Base-by-base conservation (phyloP, 2,113 vertebrate genomes). In the Syrrhaptes paradoxus region DNA sequence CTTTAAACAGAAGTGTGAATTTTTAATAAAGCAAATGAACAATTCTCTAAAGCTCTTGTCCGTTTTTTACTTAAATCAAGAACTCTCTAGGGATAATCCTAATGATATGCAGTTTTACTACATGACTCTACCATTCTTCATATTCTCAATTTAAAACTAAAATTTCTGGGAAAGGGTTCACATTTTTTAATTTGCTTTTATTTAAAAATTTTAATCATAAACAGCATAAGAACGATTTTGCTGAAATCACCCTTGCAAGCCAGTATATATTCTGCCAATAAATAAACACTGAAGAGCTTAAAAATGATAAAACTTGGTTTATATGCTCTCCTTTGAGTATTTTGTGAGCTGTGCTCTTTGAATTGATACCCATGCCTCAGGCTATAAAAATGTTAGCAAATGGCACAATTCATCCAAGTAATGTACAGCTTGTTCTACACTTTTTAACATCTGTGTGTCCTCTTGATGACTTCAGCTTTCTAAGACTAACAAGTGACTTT, bases 381-480 rank as follows among this genome's bases (percentile, higher is more conserved):
- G 29, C 24, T 9, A 74, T 61, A 80, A 89, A 79, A 85, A 87
- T 36, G 49, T 46, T 78, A 92, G n/a, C 31, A 91, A 96, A 93
- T 31, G 29, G 52, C 26, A 74, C 43, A 46, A 46, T 84, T 91
- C 74, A 88, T 61, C 57, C 45, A 76, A 93, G 54, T 25, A 76
- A 71, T 17, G 13, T 46, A 65, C 38, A 89, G 43, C 36, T 87
- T 78, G 48, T 92, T 87, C 70, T 68, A 76, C 55, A 21, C 31
- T 48, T 93, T 70, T 73, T 45, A 92, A 80, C 73, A 91, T 87
- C 65, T 75, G 63, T 63, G 63, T 76, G 71, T 80, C 63, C 85
- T 90, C 81, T 85, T 93, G 74, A 72, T 94, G 88, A 88, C 90
- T 96, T 93, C 61, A 89, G 91, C 73, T 93, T 96, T 97, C 57